Evolutionary conservation across 2,113 vertebrate genomes (phyloP).

Genomic region (Chaetorhynchus papuensis): DNA sequence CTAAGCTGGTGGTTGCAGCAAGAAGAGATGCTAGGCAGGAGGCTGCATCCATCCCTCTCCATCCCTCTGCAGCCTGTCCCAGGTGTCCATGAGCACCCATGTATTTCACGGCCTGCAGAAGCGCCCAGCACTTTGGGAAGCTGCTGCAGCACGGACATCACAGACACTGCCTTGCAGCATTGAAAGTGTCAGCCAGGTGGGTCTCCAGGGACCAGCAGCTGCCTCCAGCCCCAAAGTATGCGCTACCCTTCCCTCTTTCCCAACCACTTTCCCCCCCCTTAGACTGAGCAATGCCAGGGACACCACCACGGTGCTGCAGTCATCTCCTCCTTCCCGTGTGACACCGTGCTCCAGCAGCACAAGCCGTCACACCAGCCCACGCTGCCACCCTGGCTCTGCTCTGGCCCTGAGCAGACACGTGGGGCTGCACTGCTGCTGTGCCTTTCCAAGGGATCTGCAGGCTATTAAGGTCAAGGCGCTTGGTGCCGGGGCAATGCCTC

Average conservation of each 20-base stretch:
- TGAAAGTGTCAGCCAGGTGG: not conserved
- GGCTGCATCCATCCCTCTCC: not conserved
- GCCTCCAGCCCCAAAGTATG: not conserved
- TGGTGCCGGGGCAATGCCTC: not conserved
- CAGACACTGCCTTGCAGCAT: not conserved
- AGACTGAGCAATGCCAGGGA: not conserved
- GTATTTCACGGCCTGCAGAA: not conserved
- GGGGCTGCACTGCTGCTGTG: not conserved
- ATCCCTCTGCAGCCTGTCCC: not conserved
- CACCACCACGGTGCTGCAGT: not conserved
- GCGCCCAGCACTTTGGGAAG: not conserved
- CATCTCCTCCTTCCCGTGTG: not conserved
- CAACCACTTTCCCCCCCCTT: not conserved
- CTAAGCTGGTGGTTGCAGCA: not conserved
- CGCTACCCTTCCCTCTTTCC: not conserved
- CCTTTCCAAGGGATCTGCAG: not conserved
- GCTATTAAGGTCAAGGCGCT: not conserved
- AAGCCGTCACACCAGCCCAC: not conserved
- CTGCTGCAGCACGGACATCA: fast-evolving
- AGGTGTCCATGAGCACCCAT: not conserved
- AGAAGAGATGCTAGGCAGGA: not conserved
- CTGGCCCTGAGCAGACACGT: not conserved
- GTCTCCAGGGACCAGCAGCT: not conserved
- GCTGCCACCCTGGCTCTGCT: not conserved
- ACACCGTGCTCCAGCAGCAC: not conserved